A percentile compares a stretch with the other conserved stretches of the same genome.
phyloP scores from a whole-genome alignment of 2,113 vertebrate genomes.

The Reinhardtius hippoglossoides region DNA sequence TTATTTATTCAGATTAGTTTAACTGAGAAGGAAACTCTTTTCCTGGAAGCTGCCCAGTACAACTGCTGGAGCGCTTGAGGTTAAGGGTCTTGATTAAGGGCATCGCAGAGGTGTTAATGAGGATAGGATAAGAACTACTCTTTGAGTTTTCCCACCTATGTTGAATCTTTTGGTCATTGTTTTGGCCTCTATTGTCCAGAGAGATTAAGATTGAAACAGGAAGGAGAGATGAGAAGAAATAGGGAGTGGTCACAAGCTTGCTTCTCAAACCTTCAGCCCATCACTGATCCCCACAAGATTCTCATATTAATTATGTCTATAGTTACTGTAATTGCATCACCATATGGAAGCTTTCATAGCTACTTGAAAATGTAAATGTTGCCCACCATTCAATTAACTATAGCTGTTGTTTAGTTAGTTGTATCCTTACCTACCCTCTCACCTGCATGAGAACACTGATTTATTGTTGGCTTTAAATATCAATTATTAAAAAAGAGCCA shows the following conservation, averaged over 20 bases:
- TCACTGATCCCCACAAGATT: neutral
- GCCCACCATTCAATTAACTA: conserved; percentile 40
- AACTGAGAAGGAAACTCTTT: neutral
- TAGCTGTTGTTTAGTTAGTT: conserved; percentile 30
- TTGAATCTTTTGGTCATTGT: too few species aligned
- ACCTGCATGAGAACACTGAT: conserved; percentile 45
- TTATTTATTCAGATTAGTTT: neutral
- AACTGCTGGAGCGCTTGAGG: neutral
- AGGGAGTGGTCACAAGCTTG: neutral
- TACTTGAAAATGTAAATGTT: conserved; percentile 16
- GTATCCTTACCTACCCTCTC: conserved; percentile 60
- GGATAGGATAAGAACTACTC: neutral
- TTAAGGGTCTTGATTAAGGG: neutral
- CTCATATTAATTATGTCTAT: too few species aligned
- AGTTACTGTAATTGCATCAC: too few species aligned
- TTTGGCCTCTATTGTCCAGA: too few species aligned
- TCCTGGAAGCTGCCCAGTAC: too few species aligned
- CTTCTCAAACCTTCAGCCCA: neutral
- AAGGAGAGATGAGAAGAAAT: too few species aligned
- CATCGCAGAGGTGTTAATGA: neutral
- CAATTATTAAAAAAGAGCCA: conserved; percentile 52
- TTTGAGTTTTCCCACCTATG: too few species aligned
- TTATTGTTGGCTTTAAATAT: conserved; percentile 56
- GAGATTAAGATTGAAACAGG: too few species aligned
- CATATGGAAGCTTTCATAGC: too few species aligned